Conservation (phyloP, 2,888 invertebrate species). For the Caenorhabditis japonica region DNA sequence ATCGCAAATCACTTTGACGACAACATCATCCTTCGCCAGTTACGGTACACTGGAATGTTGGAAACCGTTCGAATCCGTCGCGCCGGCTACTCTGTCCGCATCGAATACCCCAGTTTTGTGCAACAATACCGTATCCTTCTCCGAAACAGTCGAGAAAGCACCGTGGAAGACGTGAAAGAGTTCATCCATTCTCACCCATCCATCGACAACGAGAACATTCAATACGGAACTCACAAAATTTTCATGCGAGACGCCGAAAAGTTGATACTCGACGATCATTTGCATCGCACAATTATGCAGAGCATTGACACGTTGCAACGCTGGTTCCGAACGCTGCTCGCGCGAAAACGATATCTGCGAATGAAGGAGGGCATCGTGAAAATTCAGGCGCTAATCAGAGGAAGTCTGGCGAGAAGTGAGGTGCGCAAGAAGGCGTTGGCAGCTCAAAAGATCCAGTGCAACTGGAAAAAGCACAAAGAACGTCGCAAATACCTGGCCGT, state of each 20-base stretch:
- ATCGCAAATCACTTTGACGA: slow-evolving; percentile 93
- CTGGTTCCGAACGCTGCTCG: slow-evolving; percentile 89
- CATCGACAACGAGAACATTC: slow-evolving; percentile 90
- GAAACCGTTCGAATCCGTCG: slow-evolving; percentile 94
- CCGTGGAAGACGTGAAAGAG: slow-evolving; percentile 87
- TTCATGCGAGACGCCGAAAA: slow-evolving; percentile 95
- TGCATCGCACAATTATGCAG: slow-evolving; percentile 93
- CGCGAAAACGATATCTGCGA: slow-evolving; percentile 85
- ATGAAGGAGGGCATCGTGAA: slow-evolving; percentile 85
- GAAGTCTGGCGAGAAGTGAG: slow-evolving; percentile 82
- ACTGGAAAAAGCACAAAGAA: slow-evolving; percentile 82
- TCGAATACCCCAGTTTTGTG: slow-evolving; percentile 93
- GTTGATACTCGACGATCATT: slow-evolving; percentile 89
- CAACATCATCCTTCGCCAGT: slow-evolving; percentile 89
- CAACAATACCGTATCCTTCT: slow-evolving; percentile 91
- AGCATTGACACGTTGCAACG: slow-evolving; percentile 91
- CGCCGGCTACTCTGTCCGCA: slow-evolving; percentile 93
- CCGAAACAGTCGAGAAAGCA: slow-evolving; percentile 87
- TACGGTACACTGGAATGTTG: slow-evolving; percentile 95
- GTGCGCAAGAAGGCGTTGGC: slow-evolving; percentile 78
- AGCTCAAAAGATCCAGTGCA: slow-evolving; percentile 84
- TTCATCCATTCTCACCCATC: slow-evolving; percentile 86
- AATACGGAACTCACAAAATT: slow-evolving; percentile 88
- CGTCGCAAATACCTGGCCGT: slow-evolving; percentile 84
- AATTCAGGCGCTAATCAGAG: slow-evolving; percentile 84